These are phyloP conservation scores for Erebia ligea DNA, from an alignment of 2,888 invertebrate species.

Conservation along the genomic window DNA sequence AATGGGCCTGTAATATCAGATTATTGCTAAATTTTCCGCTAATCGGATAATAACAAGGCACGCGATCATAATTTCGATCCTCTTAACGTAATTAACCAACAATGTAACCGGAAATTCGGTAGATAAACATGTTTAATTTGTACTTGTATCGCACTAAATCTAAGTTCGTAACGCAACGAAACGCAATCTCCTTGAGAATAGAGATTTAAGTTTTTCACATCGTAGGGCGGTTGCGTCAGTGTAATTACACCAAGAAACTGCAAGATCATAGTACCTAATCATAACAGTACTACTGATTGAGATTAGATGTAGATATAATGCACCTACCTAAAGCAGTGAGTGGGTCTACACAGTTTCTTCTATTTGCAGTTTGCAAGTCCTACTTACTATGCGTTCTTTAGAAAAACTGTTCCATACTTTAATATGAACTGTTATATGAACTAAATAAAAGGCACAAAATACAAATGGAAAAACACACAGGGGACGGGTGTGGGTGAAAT, in stretches of 20 bases:
- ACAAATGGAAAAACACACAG: too few relatives aligned
- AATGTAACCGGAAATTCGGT: conserved; percentile 60
- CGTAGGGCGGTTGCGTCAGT: conserved; percentile 63
- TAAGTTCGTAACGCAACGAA: conserved; percentile 63
- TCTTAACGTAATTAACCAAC: conserved; percentile 28
- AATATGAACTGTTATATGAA: too few relatives aligned
- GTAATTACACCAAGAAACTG: conserved; percentile 35
- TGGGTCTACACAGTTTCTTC: too few relatives aligned
- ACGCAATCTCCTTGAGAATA: conserved; percentile 69
- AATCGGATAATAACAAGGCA: conserved; percentile 29
- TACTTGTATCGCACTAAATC: conserved; percentile 58
- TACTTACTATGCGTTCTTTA: not conserved
- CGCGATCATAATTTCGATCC: conserved; percentile 31
- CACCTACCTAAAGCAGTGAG: not conserved
- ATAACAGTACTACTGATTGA: not conserved
- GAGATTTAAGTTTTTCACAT: conserved; percentile 65
- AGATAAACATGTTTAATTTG: conserved; percentile 65
- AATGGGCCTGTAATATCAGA: conserved; percentile 5
- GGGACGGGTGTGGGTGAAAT: too few relatives aligned
- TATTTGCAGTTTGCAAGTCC: too few relatives aligned
- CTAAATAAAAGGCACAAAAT: too few relatives aligned
- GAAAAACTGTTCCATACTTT: too few relatives aligned
- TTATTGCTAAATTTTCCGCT: conserved; percentile 28
- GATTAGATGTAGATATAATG: conserved; percentile 15
- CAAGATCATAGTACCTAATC: conserved; percentile 10